Conservation (phyloP, 2,797 vertebrate genomes). For the Australoheros facetus region DNA sequence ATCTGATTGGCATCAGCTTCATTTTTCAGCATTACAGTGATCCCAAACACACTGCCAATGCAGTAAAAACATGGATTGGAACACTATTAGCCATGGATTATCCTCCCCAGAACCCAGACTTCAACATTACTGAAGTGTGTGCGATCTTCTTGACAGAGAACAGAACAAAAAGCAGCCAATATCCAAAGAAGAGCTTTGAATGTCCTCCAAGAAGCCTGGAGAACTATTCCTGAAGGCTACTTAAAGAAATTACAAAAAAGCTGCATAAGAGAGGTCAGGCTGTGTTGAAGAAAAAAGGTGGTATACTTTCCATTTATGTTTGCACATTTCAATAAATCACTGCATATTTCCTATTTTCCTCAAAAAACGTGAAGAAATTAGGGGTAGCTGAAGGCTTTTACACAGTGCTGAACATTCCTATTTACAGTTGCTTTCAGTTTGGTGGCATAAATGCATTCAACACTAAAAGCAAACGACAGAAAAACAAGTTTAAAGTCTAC, state of each 20-base stretch:
- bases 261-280: neutral
- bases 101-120: neutral
- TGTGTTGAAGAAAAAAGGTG: neutral
- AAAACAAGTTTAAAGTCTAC: conserved; percentile 64
- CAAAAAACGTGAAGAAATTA: neutral
- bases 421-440: conserved; percentile 26
- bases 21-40: neutral
- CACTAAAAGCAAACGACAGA: conserved; percentile 51
- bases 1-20: neutral
- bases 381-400: neutral
- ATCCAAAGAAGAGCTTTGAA: too few species aligned
- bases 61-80: neutral
- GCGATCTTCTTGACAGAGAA: neutral
- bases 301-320: neutral
- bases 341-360: neutral
- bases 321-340: neutral
- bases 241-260: neutral
- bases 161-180: neutral
- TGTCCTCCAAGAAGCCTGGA: too few species aligned
- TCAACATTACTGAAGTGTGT: neutral
- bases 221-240: too few species aligned
- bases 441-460: conserved; percentile 9
- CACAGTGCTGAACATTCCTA: neutral
- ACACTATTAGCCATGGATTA: neutral
- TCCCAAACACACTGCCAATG: neutral